phyloP scores from a whole-genome alignment of 2,888 invertebrate genomes.

The Tenodera sinensis region DNA sequence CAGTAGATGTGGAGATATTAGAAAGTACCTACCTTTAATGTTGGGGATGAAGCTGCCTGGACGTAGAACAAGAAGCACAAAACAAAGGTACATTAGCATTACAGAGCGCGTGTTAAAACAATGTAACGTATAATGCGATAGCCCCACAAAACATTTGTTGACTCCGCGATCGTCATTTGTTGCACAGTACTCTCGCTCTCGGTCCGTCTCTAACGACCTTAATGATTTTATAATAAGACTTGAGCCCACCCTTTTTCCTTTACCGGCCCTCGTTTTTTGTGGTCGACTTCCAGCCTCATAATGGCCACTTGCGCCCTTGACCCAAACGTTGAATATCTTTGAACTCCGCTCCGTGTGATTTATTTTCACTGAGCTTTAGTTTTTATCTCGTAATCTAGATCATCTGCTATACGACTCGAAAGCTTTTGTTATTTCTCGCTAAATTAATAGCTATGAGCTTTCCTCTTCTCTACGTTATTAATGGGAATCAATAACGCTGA shows the following conservation, averaged over 20 bases:
- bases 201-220: constrained; percentile 32
- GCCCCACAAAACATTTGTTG: not conserved
- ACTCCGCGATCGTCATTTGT: constrained; percentile 11
- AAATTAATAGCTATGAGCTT: not conserved
- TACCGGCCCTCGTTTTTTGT: constrained; percentile 21
- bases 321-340: constrained; percentile 6
- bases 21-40: too few species aligned
- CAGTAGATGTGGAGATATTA: too few species aligned
- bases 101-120: not conserved
- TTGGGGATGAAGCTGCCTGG: not conserved
- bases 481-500: not conserved
- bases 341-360: not conserved
- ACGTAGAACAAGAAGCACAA: not conserved
- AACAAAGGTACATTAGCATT: not conserved
- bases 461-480: not conserved
- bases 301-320: constrained; percentile 22
- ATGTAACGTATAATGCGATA: not conserved
- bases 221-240: constrained; percentile 41
- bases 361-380: not conserved
- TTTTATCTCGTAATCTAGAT: not conserved
- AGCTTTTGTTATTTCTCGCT: not conserved
- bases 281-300: constrained; percentile 16
- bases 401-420: not conserved
- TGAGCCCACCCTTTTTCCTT: constrained; percentile 19
- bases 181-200: not conserved